phyloP scores from a whole-genome alignment of 2,113 vertebrate genomes.

The Phycodurus eques region DNA sequence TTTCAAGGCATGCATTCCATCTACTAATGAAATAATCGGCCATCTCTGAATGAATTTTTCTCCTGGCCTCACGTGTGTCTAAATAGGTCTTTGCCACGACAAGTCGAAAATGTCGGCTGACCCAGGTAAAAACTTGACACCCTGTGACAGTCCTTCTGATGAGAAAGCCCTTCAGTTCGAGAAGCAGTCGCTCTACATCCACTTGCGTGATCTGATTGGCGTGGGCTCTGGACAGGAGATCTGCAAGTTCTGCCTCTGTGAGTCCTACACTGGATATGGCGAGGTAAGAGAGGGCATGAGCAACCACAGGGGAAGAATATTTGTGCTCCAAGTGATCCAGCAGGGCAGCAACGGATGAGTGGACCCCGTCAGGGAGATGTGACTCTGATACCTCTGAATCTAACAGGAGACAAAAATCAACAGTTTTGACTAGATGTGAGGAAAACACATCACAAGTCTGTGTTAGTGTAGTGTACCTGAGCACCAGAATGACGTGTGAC shows the following conservation, averaged over 20 bases:
- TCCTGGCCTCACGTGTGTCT: conserved; percentile 25
- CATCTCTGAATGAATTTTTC: conserved; percentile 60
- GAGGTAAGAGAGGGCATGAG: conserved; percentile 64
- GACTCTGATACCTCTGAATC: conserved; percentile 68
- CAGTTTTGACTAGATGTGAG: not conserved
- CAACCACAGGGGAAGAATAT: conserved; percentile 60
- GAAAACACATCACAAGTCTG: not conserved
- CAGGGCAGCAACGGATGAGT: conserved; percentile 63
- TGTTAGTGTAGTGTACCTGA: conserved; percentile 52
- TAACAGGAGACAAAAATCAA: conserved; percentile 15
- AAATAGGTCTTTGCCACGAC: conserved; percentile 69
- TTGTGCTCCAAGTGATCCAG: conserved; percentile 69
- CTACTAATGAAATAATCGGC: conserved; percentile 68
- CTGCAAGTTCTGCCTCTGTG: conserved; percentile 68
- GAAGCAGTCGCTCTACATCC: conserved; percentile 64
- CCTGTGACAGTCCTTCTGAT: conserved; percentile 48
- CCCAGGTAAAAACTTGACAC: conserved; percentile 67
- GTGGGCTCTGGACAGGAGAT: conserved; percentile 67
- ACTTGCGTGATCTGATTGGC: conserved; percentile 58
- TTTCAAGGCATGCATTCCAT: conserved; percentile 48
- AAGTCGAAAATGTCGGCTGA: conserved; percentile 71
- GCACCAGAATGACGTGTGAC: conserved; percentile 51
- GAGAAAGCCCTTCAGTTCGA: conserved; percentile 71
- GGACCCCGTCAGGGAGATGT: conserved; percentile 59
- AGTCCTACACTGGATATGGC: conserved; percentile 71